Evolutionary conservation across 2,113 vertebrate species (phyloP).

Genomic region (Mormoops blainvillei): DNA sequence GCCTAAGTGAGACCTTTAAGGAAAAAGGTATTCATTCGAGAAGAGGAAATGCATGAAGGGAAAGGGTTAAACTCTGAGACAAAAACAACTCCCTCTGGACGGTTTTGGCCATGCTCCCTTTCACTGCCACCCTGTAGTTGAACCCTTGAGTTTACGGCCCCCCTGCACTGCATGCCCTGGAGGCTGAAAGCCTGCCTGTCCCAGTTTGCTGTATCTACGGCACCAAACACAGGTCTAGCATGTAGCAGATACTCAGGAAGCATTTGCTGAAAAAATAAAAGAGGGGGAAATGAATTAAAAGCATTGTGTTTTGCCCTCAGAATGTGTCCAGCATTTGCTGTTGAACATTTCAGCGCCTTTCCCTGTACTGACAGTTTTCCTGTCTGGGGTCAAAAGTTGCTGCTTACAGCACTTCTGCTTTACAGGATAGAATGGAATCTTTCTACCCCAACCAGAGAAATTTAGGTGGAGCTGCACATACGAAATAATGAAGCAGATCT

Average conservation of each 20-base stretch:
- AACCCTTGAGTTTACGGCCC: background rate
- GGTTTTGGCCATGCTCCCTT: background rate
- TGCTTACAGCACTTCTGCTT: background rate
- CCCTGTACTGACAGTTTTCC: background rate
- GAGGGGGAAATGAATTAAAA: background rate
- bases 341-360: background rate
- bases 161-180: accelerated
- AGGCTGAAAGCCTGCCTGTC: background rate
- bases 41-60: background rate
- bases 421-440: background rate
- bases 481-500: background rate
- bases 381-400: background rate
- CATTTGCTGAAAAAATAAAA: background rate
- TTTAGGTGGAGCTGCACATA: background rate
- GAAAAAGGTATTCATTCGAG: background rate
- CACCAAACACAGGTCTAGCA: background rate
- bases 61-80: background rate
- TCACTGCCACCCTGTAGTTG: background rate
- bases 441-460: background rate
- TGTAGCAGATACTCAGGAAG: background rate
- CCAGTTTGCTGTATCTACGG: background rate
- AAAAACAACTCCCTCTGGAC: background rate
- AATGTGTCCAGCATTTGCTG: background rate
- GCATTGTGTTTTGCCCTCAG: background rate
- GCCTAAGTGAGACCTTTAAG: background rate